Percentiles rank a stretch among this genome's conserved stretches.
phyloP scores from a whole-genome alignment of 2,113 vertebrate genomes.

The Sakesphorus luctuosus region DNA sequence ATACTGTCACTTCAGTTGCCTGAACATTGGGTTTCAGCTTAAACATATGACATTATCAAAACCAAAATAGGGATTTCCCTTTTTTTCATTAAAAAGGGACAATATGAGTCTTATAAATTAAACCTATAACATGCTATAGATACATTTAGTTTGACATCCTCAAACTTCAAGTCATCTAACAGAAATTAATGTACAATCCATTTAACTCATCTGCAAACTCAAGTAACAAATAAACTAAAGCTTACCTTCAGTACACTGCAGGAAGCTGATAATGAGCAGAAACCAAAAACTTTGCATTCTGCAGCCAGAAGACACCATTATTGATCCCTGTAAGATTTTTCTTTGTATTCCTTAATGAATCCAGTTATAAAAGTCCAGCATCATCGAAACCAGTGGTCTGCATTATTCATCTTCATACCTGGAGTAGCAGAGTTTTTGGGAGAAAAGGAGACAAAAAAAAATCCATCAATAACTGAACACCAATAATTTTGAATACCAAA shows the following conservation, averaged over 20 bases:
- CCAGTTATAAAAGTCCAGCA: conserved; percentile 88
- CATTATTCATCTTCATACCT: conserved; percentile 93
- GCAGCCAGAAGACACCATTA: conserved; percentile 93
- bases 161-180: background rate
- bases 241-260: conserved; percentile 95
- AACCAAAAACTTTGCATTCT: conserved; percentile 94
- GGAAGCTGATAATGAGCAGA: conserved; percentile 89
- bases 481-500: background rate
- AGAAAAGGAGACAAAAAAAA: conserved; percentile 40
- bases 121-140: background rate
- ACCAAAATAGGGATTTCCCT: background rate
- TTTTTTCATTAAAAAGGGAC: background rate
- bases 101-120: background rate
- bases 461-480: conserved; percentile 64
- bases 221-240: background rate
- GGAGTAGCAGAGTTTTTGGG: conserved; percentile 62
- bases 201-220: background rate
- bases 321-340: conserved; percentile 83
- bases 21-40: background rate
- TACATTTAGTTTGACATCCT: background rate
- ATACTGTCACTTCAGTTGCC: background rate
- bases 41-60: background rate
- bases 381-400: conserved; percentile 83
- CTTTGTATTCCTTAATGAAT: conserved; percentile 86
- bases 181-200: background rate